A percentile compares a stretch with the other conserved stretches of the same genome.
phyloP scores from a whole-genome alignment of 2,888 invertebrate genomes.

The Drosophila conformis region DNA sequence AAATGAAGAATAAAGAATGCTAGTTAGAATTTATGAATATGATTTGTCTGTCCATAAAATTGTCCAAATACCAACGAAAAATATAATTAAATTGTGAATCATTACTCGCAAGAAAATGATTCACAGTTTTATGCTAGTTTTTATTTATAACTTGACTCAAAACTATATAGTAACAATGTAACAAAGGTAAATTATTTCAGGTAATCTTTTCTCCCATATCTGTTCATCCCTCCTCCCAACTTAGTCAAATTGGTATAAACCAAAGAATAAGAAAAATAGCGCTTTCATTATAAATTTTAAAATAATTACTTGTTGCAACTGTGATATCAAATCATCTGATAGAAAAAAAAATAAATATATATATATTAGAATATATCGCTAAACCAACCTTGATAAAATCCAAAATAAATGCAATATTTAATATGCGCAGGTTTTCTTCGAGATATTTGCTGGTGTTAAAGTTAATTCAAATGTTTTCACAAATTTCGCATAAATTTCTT shows the following conservation, averaged over 20 bases:
- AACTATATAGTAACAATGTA: not conserved
- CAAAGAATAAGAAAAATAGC: not conserved
- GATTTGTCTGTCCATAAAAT: not conserved
- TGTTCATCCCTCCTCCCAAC: not conserved
- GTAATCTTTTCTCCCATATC: not conserved
- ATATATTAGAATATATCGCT: not conserved
- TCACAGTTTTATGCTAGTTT: not conserved
- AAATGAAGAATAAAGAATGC: slow-evolving; percentile 4
- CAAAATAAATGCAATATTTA: slow-evolving; percentile 26
- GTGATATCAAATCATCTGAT: not conserved
- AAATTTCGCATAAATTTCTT: slow-evolving; percentile 9
- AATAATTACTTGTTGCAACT: not conserved
- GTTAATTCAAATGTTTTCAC: slow-evolving; percentile 21
- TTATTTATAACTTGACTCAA: not conserved
- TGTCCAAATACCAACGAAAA: not conserved
- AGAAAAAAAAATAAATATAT: not conserved
- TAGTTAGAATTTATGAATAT: not conserved
- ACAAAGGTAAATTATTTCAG: not conserved
- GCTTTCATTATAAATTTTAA: not conserved
- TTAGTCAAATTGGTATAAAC: not conserved
- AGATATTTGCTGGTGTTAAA: not conserved
- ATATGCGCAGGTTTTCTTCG: slow-evolving; percentile 4
- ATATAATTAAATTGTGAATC: not conserved
- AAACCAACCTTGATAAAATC: slow-evolving; percentile 19
- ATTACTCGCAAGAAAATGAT: not conserved